Conservation (phyloP, 2,113 vertebrate genomes). For the Catharus bicknelli region DNA sequence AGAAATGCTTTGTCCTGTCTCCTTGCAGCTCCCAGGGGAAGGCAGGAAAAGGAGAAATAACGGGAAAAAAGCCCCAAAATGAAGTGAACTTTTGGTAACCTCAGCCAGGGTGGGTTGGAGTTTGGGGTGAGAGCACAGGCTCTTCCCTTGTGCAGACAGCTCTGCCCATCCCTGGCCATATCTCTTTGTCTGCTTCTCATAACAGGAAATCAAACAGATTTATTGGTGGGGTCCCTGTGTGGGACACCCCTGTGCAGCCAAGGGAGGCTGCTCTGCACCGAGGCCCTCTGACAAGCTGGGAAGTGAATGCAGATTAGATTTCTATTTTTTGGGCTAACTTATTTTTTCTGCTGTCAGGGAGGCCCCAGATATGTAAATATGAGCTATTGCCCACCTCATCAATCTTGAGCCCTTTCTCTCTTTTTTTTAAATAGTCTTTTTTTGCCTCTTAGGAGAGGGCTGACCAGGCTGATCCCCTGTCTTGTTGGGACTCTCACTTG, state of each 20-base stretch:
- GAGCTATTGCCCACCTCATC: constrained; percentile 61
- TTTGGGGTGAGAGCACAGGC: constrained; percentile 43
- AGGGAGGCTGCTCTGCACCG: constrained; percentile 3
- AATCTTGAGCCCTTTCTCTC: constrained; percentile 13
- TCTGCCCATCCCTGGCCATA: constrained; percentile 42
- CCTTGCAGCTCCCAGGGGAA: constrained; percentile 48
- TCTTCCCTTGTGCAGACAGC: constrained; percentile 54
- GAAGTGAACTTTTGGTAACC: constrained; percentile 61
- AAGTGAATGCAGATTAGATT: constrained; percentile 60
- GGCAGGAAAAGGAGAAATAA: not conserved
- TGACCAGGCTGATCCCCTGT: not conserved
- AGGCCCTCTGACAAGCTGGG: constrained; percentile 45
- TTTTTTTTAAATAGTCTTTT: not conserved
- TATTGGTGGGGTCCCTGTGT: constrained; percentile 31
- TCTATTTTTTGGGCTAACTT: constrained; percentile 27
- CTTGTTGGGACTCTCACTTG: not conserved
- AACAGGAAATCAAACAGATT: constrained; percentile 69
- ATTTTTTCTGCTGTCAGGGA: constrained; percentile 50
- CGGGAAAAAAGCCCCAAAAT: constrained; percentile 2
- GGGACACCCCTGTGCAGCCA: constrained; percentile 47
- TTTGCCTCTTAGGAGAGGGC: not conserved
- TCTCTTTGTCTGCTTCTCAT: constrained; percentile 55
- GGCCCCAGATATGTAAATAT: constrained; percentile 57
- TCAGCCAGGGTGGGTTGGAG: not conserved
- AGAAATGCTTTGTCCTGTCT: constrained; percentile 32